Base-by-base conservation (phyloP, 37 sponge, comb jelly and placozoan species). In the Axinella damicornis region DNA sequence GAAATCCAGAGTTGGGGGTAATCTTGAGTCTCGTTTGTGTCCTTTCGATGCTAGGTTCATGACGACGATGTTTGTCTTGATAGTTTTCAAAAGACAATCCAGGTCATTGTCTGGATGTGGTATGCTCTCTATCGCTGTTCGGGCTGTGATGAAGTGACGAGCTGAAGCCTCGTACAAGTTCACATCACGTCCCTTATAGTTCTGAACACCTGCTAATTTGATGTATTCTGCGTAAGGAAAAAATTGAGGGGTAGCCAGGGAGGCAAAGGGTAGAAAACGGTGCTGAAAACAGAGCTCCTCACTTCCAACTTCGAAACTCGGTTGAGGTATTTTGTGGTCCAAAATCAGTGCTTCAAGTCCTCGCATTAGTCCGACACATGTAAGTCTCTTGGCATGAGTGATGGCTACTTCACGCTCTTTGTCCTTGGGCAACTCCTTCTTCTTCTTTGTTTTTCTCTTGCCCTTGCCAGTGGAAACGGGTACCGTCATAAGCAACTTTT, bases 21-120 rank as follows among this genome's bases (percentile, higher is more conserved):
- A 34, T 20, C 78, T 91, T 17, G 85, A 86, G 19, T 91, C 83
- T 70, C 90, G 86, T 65, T 95, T 95, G 74, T 97, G 97, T 19
- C 99, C 99, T 57, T 84, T 83, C 9, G 94, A 90, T 38, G 96
- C 86, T 17, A 99, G 60, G 36, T 95, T 95, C 84, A 90, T 92
- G 33, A 95, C 80, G 35, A 99, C 97, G 12, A 95, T 73, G 78
- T 99, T 99, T 25, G 89, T 95, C 73, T 99, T 99, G 24, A 87
- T 76, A 1, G 95, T 94, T 58, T 90, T 97, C 65, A 95, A 40
- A 0, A 95, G 80, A 0, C 36, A 17, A 61, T 86, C 78, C 18
- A 78, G 31, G 1, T 92, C 90, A n/a, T 64, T 73, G 18, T 60
- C 66, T 31, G 34, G 58, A 30, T 79, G 57, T 13, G 77, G 54